Base-by-base conservation (phyloP, 2,888 invertebrate genomes). In the Pecten maximus region DNA sequence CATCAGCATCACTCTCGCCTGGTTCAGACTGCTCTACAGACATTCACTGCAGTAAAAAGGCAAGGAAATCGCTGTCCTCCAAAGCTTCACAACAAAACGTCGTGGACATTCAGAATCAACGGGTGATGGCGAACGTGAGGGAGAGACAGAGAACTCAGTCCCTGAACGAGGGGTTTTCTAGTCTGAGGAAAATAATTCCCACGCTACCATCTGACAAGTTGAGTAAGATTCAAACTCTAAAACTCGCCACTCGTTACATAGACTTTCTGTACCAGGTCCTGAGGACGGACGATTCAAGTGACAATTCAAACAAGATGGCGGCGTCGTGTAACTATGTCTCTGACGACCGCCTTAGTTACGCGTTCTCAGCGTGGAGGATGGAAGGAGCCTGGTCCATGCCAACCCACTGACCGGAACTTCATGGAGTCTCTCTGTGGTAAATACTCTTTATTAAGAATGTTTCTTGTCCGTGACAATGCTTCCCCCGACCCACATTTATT, bases 351-450 rank as follows among this genome's bases (percentile, higher is more conserved):
- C 97, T 99, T 15, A 99, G 99, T 96, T 98, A 99, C 96, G 98
- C 99, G 0, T 99, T 99, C 97, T 98, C 98, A 93, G 98, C 99
- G 89, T 99, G 99, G 99, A 97, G 99, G 94, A 99, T 99, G 99
- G 99, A 99, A 96, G 99, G 98, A 86, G 99, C 99, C 95, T 98
- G 98, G 98, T 98, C 98, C 90, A 92, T 94, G 90, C 90, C 92
- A 6, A 93, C 94, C 15, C 94, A 94, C 87, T 93, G 92, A 93
- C 60, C 39, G 19, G 87, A 40, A 87, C 87, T 87, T 87, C 87
- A 87, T 87, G 54, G 54, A 54, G 23, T 6, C 35, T 35, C 23
- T 35, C 74, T 35, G 28, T 74, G 74, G 74, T 74, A 74, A 74
- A 35, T 74, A 74, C 23, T n/a, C n/a, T n/a, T n/a, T n/a, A n/a